Evolutionary conservation across 1,140 invertebrate genomes (phyloP), one percentile per base, ranked within the genome.

Genomic region (Bombus sylvicola): DNA sequence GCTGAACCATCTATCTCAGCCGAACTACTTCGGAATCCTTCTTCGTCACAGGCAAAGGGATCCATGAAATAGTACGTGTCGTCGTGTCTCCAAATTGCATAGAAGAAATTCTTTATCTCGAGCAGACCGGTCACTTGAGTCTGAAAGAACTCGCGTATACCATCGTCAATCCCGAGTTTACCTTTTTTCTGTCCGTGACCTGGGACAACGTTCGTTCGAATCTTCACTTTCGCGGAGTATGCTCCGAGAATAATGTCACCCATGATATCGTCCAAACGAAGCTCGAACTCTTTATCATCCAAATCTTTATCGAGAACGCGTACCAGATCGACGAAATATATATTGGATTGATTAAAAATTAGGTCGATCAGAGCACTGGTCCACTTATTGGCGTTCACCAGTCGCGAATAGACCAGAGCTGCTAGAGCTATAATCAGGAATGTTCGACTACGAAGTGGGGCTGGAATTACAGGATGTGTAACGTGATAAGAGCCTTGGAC

Each of bases 271-370:
- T 90, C 84, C n/a, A 95, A 39, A 0, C 75, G 87, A 0, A 95
- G 83, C 12, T 93, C 88, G 25, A 95, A 95, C 3, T 43, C 72
- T 2, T n/a, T 64, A 1, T 94, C 86, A 9, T 93, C 85, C 10
- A 95, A 80, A 22, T 89, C 92, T 37, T 93, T 95, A 0, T 91
- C 92, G 0, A 95, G 75, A 0, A 92, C 91, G 5, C 93, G 86
- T 0, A 88, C 88, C 8, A 95, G 69, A 77, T 95, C 95, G 15
- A 94, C 84, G 22, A 95, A 77, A 64, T 94, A 95, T 1, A 95
- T 92, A 39, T 95, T 93, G 0, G 94, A 91, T 13, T 95, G 93
- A 66, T 95, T 94, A 71, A 95, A 93, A n/a, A 95, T 95, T 5
- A 95, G 41, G 57, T 95, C 92, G 8, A 95, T 72, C 31, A 95